Percentiles rank a stretch among this genome's conserved stretches.
Evolutionary conservation across 2,113 vertebrate genomes (phyloP).

Genomic region (Aptenodytes forsteri): DNA sequence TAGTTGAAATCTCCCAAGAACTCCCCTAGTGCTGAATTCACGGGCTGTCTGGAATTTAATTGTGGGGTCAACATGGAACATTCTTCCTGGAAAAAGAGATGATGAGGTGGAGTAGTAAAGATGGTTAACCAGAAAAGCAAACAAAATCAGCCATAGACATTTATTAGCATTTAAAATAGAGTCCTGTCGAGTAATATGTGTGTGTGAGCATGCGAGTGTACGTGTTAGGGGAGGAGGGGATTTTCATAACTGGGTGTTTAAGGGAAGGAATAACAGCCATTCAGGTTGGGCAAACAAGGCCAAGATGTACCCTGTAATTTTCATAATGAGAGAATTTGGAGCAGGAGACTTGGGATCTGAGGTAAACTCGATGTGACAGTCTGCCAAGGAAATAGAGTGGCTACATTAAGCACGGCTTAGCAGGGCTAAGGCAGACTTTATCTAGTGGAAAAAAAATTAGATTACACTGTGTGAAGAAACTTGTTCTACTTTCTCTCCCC

Average conservation of each 20-base stretch:
- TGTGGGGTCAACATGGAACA: slow-evolving; percentile 40
- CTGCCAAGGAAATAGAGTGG: not conserved
- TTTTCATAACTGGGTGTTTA: not conserved
- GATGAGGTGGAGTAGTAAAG: not conserved
- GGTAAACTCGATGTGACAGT: not conserved
- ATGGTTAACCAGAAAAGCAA: slow-evolving; percentile 53
- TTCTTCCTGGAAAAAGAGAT: slow-evolving; percentile 43
- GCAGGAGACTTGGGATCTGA: not conserved
- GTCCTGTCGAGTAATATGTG: not conserved
- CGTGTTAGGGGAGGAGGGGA: not conserved
- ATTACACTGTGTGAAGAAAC: not conserved
- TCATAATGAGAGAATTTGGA: not conserved
- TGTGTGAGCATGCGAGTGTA: not conserved
- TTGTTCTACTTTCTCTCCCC: not conserved
- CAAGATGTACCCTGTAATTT: not conserved
- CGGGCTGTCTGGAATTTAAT: slow-evolving; percentile 52
- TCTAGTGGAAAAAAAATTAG: not conserved
- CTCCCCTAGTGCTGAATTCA: not conserved
- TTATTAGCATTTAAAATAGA: slow-evolving; percentile 35
- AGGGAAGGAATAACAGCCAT: not conserved
- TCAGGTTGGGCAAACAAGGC: not conserved
- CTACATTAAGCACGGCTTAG: not conserved
- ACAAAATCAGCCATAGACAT: not conserved
- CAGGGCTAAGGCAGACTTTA: not conserved
- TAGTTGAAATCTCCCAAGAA: not conserved